Evolutionary conservation across 2,797 vertebrate species (phyloP).

Genomic region (Vireo griseus): DNA sequence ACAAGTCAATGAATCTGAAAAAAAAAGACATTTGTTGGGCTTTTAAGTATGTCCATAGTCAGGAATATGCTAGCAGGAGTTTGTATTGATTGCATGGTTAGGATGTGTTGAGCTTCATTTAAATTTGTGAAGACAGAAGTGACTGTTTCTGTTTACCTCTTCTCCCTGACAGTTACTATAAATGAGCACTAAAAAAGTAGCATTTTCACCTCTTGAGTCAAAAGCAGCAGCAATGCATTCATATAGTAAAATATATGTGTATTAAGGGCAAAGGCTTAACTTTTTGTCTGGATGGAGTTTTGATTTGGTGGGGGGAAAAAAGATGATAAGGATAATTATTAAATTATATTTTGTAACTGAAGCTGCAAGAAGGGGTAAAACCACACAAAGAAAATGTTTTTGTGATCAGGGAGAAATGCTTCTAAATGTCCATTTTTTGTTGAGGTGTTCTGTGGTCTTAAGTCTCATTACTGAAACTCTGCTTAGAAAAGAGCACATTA

Average conservation of each 20-base stretch:
- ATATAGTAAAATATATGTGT: neutral
- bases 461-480: neutral
- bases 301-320: neutral
- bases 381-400: neutral
- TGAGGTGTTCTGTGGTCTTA: neutral
- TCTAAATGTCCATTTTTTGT: neutral
- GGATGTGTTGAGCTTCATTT: neutral
- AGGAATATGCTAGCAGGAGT: neutral
- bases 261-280: neutral
- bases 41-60: neutral
- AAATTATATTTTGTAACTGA: neutral
- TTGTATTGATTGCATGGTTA: neutral
- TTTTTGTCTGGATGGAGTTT: neutral
- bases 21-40: neutral
- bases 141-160: neutral
- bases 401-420: neutral
- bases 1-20: neutral
- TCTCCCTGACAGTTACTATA: neutral
- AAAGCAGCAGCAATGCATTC: neutral
- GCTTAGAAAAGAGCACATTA: neutral
- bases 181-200: neutral
- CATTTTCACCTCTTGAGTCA: neutral
- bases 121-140: neutral
- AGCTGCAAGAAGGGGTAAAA: neutral
- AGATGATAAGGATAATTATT: neutral